These are phyloP conservation scores for Caradrina kadenii DNA, from an alignment of 2,888 invertebrate species.

Conservation along the genomic window DNA sequence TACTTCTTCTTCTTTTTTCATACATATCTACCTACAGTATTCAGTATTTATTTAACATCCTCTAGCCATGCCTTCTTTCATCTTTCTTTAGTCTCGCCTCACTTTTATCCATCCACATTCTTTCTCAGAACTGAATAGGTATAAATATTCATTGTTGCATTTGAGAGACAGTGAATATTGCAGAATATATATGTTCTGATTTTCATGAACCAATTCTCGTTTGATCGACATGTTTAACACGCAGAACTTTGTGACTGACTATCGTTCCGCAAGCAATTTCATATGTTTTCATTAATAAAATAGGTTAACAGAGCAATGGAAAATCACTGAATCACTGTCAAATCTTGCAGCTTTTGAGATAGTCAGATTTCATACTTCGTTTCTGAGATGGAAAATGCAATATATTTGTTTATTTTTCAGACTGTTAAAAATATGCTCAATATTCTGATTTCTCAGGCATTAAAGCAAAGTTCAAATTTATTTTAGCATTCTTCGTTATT, in stretches of 20 bases:
- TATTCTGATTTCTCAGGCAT: background rate
- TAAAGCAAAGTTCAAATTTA: background rate
- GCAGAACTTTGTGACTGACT: conserved; percentile 34
- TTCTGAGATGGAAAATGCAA: background rate
- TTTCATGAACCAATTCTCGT: conserved; percentile 53
- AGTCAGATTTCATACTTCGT: background rate
- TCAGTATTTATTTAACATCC: background rate
- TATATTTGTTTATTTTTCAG: too few relatives aligned
- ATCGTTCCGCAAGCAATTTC: conserved; percentile 32
- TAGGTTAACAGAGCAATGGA: conserved; percentile 17
- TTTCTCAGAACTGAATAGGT: background rate
- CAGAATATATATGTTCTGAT: conserved; percentile 25
- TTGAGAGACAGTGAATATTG: conserved; percentile 26
- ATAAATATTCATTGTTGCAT: conserved; percentile 20
- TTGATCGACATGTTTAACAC: conserved; percentile 42
- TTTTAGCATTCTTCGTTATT: background rate
- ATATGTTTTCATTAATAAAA: conserved; percentile 24
- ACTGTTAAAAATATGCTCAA: background rate
- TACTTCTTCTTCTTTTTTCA: too few relatives aligned
- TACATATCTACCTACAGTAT: too few relatives aligned
- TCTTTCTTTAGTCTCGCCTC: background rate
- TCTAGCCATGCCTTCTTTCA: background rate
- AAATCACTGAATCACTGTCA: background rate
- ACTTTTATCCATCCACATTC: background rate
- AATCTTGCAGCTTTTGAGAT: background rate